Percentiles rank a stretch among this genome's conserved stretches.
phyloP scores from a whole-genome alignment of 1,140 invertebrate species.

The Sminthurinus signatus region DNA sequence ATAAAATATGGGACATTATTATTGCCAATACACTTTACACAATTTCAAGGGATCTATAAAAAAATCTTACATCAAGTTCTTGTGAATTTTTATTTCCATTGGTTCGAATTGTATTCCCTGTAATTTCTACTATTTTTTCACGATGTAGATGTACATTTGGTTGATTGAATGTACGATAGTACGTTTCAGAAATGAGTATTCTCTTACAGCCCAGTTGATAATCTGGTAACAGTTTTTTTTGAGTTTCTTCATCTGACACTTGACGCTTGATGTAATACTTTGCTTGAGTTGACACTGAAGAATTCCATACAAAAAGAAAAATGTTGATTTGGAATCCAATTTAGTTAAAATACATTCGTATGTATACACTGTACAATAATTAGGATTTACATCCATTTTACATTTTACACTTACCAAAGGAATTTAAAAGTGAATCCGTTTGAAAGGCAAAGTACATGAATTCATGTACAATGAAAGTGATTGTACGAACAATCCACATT shows the following conservation, averaged over 20 bases:
- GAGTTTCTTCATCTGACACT: background rate
- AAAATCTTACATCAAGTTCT: too few relatives aligned
- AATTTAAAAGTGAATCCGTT: background rate
- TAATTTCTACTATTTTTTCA: background rate
- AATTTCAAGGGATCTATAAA: too few relatives aligned
- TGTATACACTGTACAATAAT: too few relatives aligned
- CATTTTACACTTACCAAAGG: background rate
- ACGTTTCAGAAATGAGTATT: background rate
- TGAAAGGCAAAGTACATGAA: background rate
- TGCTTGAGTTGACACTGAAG: too few relatives aligned
- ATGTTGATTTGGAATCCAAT: too few relatives aligned
- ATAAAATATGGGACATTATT: too few relatives aligned
- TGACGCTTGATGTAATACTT: background rate
- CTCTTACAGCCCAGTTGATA: conserved; percentile 20
- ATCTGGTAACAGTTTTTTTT: conserved; percentile 3
- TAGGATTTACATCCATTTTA: too few relatives aligned
- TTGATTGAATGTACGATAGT: background rate
- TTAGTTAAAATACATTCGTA: too few relatives aligned
- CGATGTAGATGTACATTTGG: conserved; percentile 10
- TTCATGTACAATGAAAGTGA: conserved; percentile 14
- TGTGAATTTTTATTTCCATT: background rate
- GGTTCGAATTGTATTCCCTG: background rate
- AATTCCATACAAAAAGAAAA: too few relatives aligned
- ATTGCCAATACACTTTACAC: too few relatives aligned
- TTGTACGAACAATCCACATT: background rate